Percentiles rank a stretch among this genome's conserved stretches.
These are phyloP conservation scores for Rhegmatorhina hoffmannsi DNA, from an alignment of 2,113 vertebrate genomes.

Conservation along the genomic window DNA sequence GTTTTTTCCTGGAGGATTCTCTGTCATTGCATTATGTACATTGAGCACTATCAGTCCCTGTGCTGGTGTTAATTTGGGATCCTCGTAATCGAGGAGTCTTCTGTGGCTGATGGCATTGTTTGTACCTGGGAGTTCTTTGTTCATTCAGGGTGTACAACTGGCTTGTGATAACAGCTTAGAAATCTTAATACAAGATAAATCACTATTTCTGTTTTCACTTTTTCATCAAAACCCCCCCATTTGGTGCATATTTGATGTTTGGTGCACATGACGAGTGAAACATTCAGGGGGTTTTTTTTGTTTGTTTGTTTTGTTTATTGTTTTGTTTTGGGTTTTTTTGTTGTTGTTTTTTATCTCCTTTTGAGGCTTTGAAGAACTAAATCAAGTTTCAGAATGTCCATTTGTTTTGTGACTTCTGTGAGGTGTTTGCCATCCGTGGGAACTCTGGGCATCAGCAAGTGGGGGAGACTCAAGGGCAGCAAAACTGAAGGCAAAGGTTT, in stretches of 20 bases:
- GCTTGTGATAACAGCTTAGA: neutral
- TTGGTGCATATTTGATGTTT: neutral
- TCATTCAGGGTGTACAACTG: neutral
- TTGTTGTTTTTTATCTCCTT: neutral
- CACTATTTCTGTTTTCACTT: neutral
- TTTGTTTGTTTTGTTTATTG: no score
- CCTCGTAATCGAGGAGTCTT: neutral
- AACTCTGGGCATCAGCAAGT: neutral
- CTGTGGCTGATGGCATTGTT: neutral
- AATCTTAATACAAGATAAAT: neutral
- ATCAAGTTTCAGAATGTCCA: neutral
- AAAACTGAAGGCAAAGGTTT: neutral
- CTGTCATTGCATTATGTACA: rapidly evolving
- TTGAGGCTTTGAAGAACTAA: neutral
- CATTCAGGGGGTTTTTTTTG: neutral
- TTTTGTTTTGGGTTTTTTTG: neutral
- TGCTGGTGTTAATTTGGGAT: neutral
- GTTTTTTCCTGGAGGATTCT: neutral
- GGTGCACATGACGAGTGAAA: neutral
- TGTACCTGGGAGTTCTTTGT: neutral
- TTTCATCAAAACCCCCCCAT: neutral
- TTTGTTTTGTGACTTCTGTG: neutral
- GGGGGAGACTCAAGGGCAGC: neutral
- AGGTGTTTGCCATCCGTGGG: neutral
- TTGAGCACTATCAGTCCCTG: no score